Evolutionary conservation across 2,113 vertebrate species (phyloP).

Genomic region (Pantherophis guttatus): DNA sequence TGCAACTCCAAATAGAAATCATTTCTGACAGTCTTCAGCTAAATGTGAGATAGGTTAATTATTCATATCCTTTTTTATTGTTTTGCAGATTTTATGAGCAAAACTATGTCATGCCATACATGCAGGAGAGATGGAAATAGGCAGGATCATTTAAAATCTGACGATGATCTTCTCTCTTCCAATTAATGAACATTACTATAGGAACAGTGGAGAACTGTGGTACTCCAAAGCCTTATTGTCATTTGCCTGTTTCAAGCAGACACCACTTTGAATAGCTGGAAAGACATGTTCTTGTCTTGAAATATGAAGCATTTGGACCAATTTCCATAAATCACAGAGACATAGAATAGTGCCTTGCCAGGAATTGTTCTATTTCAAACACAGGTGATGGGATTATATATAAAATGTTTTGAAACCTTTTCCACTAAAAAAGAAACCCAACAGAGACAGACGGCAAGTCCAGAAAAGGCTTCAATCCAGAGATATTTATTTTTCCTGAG

Average conservation of each 20-base stretch:
- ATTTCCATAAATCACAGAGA: not conserved
- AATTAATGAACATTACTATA: rapidly evolving
- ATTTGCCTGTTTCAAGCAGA: not conserved
- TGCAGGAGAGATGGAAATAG: not conserved
- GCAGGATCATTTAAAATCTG: conserved; percentile 22
- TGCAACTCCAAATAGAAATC: conserved; percentile 25
- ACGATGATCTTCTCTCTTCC: not conserved
- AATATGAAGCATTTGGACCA: conserved; percentile 11
- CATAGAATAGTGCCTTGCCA: not conserved
- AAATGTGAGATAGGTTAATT: conserved; percentile 24
- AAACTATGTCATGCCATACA: not conserved
- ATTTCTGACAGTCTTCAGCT: conserved; percentile 13
- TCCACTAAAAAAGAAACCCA: not conserved
- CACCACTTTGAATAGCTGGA: conserved; percentile 1
- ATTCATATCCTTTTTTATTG: conserved; percentile 28
- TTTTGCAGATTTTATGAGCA: conserved; percentile 21
- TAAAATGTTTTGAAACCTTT: not conserved
- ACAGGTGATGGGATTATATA: not conserved
- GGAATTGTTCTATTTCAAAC: not conserved
- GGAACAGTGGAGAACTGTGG: not conserved
- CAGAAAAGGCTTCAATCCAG: not conserved
- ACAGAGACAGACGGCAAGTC: not conserved
- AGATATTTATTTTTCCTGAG: not conserved
- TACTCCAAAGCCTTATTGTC: not conserved
- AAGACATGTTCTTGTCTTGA: not conserved